These are phyloP conservation scores for Urophycis tenuis DNA, from an alignment of 2,797 vertebrate species.

Conservation along the genomic window DNA sequence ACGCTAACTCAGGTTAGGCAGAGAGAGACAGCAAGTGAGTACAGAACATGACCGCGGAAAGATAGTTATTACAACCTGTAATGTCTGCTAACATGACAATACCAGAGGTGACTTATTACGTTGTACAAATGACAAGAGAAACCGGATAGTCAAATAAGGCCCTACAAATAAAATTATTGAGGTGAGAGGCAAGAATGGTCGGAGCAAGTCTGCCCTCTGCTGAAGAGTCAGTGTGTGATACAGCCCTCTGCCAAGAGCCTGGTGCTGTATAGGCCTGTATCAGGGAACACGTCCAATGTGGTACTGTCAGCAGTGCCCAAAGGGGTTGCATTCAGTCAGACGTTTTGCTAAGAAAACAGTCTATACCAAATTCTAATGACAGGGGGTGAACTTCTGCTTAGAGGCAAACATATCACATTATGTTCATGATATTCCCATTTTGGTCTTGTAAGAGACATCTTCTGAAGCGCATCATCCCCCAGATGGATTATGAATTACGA, in stretches of 20 bases:
- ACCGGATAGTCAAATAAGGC: neutral
- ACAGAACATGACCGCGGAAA: neutral
- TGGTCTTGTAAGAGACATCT: neutral
- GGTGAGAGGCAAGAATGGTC: conserved; percentile 12
- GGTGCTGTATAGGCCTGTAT: neutral
- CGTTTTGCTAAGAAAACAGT: neutral
- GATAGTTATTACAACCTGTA: neutral
- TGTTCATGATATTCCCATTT: neutral
- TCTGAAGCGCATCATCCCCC: neutral
- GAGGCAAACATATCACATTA: neutral
- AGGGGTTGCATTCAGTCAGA: neutral
- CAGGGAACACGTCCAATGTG: neutral
- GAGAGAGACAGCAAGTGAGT: neutral
- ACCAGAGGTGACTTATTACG: neutral
- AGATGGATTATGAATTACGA: too few relatives aligned
- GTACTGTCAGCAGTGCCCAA: neutral
- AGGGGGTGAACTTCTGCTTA: neutral
- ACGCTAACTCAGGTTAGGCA: neutral
- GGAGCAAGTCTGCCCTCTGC: conserved; percentile 48
- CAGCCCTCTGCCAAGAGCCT: neutral
- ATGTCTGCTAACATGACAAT: neutral
- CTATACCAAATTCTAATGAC: neutral
- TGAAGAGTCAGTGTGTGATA: conserved; percentile 18
- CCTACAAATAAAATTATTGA: neutral
- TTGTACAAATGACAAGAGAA: neutral